These are phyloP conservation scores for Emydoidea blandingii DNA, from an alignment of 2,797 vertebrate species.

Conservation along the genomic window DNA sequence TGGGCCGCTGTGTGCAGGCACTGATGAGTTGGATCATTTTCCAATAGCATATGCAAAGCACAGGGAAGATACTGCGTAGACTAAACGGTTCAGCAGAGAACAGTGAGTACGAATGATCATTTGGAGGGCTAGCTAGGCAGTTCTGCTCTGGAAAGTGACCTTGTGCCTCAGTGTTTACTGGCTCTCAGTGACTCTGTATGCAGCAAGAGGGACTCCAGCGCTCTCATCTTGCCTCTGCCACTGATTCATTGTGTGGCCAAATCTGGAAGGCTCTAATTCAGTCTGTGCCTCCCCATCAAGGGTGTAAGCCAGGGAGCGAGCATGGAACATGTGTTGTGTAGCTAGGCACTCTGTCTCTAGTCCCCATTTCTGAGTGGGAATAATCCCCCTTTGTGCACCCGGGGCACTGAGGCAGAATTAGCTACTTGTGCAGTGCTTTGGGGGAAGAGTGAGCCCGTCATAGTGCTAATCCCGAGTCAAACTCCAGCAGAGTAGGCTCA, in stretches of 20 bases:
- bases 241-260: neutral
- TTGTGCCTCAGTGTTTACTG: neutral
- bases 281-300: neutral
- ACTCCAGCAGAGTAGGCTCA: neutral
- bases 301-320: neutral
- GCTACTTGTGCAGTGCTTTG: neutral
- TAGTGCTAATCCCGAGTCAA: neutral
- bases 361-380: neutral
- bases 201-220: neutral
- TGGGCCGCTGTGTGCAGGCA: fast-evolving
- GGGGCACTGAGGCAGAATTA: neutral
- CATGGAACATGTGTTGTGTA: neutral
- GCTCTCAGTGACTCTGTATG: neutral
- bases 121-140: neutral
- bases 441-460: neutral
- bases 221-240: fast-evolving
- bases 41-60: neutral
- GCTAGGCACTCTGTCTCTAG: too few relatives aligned
- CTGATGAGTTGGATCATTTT: fast-evolving
- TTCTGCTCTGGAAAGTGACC: neutral
- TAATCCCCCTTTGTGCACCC: neutral
- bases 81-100: neutral
- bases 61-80: neutral
- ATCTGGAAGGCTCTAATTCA: neutral
- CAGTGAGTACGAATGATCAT: fast-evolving